Conservation (phyloP, 1,140 invertebrate genomes). For the Bombyx mori region ASM3026992v2 NC_085121.1:5566501-5567000, state of each 20-base stretch:
- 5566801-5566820: conserved; percentile 39
- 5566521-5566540: conserved; percentile 17
- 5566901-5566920: conserved; percentile 25
- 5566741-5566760: too few species aligned
- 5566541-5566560: conserved; percentile 15
- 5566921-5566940: too few species aligned
- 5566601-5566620: background rate
- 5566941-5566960: too few species aligned
- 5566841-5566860: conserved; percentile 41
- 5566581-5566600: conserved; percentile 7
- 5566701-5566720: too few species aligned
- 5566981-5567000: conserved; percentile 26
- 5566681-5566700: too few species aligned
- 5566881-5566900: conserved; percentile 58
- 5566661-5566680: too few species aligned
- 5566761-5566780: too few species aligned
- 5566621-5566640: too few species aligned
- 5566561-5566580: conserved; percentile 17
- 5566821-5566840: conserved; percentile 46
- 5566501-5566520: conserved; percentile 9
- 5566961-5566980: too few species aligned
- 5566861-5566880: conserved; percentile 55
- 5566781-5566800: too few species aligned
- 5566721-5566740: too few species aligned
- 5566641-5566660: too few species aligned